Percentiles rank a stretch among this genome's conserved stretches.
Evolutionary conservation across 2,888 invertebrate species (phyloP).

Genomic region (Toxonevra muliebris): DNA sequence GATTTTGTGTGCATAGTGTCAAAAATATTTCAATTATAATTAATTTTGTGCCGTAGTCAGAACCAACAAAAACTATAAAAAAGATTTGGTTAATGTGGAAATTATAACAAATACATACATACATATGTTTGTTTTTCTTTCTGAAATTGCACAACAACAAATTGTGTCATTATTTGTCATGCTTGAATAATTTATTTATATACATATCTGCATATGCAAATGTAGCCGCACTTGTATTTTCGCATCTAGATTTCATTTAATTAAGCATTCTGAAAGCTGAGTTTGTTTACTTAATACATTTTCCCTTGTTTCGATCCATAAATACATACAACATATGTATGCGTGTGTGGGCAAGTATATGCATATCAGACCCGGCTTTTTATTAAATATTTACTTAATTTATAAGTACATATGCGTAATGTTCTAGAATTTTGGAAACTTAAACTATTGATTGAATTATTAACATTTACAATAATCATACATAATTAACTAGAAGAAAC

Average conservation of each 20-base stretch:
- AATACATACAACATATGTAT: neutral
- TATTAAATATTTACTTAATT: neutral
- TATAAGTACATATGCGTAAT: neutral
- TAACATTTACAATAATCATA: too few relatives aligned
- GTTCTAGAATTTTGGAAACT: too few relatives aligned
- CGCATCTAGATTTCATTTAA: neutral
- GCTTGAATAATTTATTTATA: conserved; percentile 32
- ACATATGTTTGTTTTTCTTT: conserved; percentile 8
- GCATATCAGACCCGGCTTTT: too few relatives aligned
- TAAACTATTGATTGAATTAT: too few relatives aligned
- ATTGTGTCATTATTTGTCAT: conserved; percentile 34
- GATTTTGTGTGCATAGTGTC: too few relatives aligned
- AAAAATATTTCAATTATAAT: too few relatives aligned
- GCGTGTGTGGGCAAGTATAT: neutral
- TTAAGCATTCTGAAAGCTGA: neutral
- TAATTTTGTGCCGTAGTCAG: too few relatives aligned
- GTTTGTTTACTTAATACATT: too few relatives aligned
- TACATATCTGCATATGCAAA: neutral
- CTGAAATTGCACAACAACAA: conserved; percentile 14
- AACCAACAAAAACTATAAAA: too few relatives aligned
- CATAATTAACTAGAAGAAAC: too few relatives aligned
- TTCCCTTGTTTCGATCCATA: neutral
- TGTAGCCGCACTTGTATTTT: neutral
- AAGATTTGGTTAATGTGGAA: neutral
- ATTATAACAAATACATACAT: conserved; percentile 9